Conservation (phyloP, 64 coral and sea anemone genomes). For the Trachythela sp. region DNA sequence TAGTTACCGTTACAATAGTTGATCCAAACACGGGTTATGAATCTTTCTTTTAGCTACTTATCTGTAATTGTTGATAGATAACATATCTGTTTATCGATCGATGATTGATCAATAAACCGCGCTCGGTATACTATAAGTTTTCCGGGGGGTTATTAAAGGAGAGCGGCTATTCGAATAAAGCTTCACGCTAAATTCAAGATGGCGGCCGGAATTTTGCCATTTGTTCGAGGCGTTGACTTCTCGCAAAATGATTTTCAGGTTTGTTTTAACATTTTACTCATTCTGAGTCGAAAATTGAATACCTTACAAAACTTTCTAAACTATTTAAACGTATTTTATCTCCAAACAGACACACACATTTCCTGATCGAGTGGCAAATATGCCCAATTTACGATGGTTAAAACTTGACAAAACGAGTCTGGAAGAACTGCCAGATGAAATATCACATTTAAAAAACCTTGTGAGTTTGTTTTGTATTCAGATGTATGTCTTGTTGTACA, state of each 20-base stretch:
- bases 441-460: constrained; percentile 82
- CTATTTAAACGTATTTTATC: neutral
- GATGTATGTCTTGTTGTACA: neutral
- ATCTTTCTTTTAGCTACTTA: no score
- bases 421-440: constrained; percentile 71
- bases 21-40: no score
- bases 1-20: no score
- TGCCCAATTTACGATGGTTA: constrained; percentile 93
- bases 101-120: no score
- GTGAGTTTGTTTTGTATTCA: constrained; percentile 21
- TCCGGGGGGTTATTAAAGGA: no score
- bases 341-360: constrained; percentile 63
- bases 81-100: no score
- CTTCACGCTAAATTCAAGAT: neutral
- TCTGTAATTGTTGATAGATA: no score
- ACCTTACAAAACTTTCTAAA: neutral
- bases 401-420: constrained; percentile 94
- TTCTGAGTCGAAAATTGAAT: neutral
- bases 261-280: neutral
- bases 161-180: no score
- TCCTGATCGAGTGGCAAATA: constrained; percentile 86
- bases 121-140: no score
- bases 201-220: constrained; percentile 10
- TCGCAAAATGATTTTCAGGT: constrained; percentile 22
- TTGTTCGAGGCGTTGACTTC: constrained; percentile 8